Conservation (phyloP, 1,140 invertebrate species). For the Adelges cooleyi region DNA sequence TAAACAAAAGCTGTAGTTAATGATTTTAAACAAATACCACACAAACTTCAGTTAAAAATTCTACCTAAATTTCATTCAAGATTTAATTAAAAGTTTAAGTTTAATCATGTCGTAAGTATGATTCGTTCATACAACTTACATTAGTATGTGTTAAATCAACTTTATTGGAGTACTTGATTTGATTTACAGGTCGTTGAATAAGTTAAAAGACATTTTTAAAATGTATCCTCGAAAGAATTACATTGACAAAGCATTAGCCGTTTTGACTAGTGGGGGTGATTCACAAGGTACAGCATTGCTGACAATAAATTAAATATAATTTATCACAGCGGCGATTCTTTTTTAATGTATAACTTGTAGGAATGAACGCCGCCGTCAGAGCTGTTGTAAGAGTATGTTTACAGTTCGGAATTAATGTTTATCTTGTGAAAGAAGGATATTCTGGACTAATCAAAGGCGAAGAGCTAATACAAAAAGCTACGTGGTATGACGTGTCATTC, state of each 20-base stretch:
- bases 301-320: background rate
- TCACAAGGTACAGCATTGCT: conserved; percentile 16
- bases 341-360: conserved; percentile 35
- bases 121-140: too few relatives aligned
- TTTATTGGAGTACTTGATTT: too few relatives aligned
- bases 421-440: conserved; percentile 51
- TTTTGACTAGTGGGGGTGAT: conserved; percentile 33
- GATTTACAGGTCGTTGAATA: background rate
- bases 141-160: too few relatives aligned
- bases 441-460: conserved; percentile 53
- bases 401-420: conserved; percentile 49
- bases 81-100: too few relatives aligned
- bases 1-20: too few relatives aligned
- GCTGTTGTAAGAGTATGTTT: conserved; percentile 50
- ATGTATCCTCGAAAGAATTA: background rate
- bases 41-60: too few relatives aligned
- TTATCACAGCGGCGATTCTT: background rate
- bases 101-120: too few relatives aligned
- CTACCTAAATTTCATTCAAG: too few relatives aligned
- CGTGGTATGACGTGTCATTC: conserved; percentile 34
- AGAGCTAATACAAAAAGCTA: conserved; percentile 46
- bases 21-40: too few relatives aligned
- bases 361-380: conserved; percentile 52
- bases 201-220: background rate
- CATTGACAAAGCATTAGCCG: background rate